These are phyloP conservation scores for Xestoiulus laeticollis DNA, from an alignment of 2,888 invertebrate species.

Conservation along the genomic window DNA sequence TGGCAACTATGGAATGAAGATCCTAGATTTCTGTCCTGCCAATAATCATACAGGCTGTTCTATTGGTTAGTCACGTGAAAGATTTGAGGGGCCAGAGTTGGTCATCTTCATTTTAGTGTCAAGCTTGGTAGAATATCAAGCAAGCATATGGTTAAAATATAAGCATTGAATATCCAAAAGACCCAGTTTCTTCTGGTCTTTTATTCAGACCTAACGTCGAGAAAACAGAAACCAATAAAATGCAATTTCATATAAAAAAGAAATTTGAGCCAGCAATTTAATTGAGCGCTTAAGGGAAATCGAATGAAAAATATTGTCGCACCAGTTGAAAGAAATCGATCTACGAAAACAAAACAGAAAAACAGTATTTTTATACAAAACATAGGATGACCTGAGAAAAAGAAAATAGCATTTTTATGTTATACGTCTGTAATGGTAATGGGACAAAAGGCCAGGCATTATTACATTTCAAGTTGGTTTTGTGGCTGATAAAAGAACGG, in stretches of 20 bases:
- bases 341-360: not conserved
- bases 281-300: not conserved
- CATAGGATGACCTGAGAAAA: too few species aligned
- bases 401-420: not conserved
- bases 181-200: not conserved
- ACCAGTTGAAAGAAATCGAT: not conserved
- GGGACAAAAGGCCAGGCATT: not conserved
- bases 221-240: not conserved
- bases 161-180: not conserved
- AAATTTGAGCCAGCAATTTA: not conserved
- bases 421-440: not conserved
- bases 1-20: not conserved
- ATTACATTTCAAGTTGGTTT: not conserved
- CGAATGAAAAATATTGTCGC: not conserved
- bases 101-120: not conserved
- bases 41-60: not conserved
- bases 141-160: not conserved
- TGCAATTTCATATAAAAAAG: not conserved
- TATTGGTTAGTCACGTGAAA: not conserved
- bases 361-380: too few species aligned
- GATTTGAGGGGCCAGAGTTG: not conserved
- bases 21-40: not conserved
- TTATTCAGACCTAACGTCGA: not conserved
- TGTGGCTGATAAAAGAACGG: not conserved
- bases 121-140: not conserved